Percentiles rank a stretch among this genome's conserved stretches.
Evolutionary conservation across 2,888 invertebrate genomes (phyloP).

Genomic region (Luperina nickerlii): DNA sequence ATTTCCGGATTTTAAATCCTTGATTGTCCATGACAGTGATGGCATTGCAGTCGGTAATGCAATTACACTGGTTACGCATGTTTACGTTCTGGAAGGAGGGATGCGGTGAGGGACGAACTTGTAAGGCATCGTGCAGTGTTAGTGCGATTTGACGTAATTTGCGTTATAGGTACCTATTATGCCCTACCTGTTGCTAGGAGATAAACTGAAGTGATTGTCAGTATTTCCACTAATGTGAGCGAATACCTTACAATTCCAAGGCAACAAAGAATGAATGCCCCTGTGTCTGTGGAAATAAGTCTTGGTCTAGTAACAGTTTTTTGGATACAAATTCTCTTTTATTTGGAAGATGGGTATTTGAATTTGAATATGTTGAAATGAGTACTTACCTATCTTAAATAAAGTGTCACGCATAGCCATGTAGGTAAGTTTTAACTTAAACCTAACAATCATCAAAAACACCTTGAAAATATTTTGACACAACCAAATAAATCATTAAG

Average conservation of each 20-base stretch:
- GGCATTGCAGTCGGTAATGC: conserved; percentile 78
- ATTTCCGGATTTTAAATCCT: conserved; percentile 62
- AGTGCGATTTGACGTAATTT: conserved; percentile 64
- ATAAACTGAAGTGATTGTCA: conserved; percentile 27
- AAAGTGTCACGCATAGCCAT: too few relatives aligned
- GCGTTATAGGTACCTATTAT: conserved; percentile 11
- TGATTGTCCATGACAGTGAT: conserved; percentile 67
- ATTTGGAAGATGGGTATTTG: not conserved
- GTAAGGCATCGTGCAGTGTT: conserved; percentile 75
- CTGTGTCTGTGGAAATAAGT: not conserved
- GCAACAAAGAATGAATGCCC: not conserved
- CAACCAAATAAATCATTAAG: not conserved
- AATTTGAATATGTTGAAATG: not conserved
- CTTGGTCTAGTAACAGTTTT: not conserved
- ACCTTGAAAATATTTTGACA: not conserved
- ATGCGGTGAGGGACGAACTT: conserved; percentile 76
- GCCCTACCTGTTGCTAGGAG: conserved; percentile 60
- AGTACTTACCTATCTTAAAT: not conserved
- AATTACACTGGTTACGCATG: conserved; percentile 80
- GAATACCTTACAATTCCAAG: not conserved
- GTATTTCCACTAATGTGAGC: not conserved
- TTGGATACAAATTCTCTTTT: not conserved
- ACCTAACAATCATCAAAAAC: not conserved
- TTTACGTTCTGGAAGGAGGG: conserved; percentile 75
- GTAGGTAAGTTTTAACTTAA: not conserved